phyloP scores from a whole-genome alignment of 2,888 invertebrate species.

The Tribolium freemani region DNA sequence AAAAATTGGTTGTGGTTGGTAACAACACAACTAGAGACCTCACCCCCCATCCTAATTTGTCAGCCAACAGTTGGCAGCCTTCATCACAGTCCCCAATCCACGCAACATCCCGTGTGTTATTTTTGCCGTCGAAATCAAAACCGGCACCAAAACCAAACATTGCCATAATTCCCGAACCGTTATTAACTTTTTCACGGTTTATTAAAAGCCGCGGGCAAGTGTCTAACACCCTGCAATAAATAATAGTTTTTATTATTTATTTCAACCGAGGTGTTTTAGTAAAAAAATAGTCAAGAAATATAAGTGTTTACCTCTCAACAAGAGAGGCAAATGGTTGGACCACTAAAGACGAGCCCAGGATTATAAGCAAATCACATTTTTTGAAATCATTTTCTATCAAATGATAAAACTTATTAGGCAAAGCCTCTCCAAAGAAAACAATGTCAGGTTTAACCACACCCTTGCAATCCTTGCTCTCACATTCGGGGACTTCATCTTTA shows the following conservation, averaged over 20 bases:
- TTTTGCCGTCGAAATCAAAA: slow-evolving; percentile 77
- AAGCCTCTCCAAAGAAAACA: slow-evolving; percentile 94
- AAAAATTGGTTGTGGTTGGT: slow-evolving; percentile 9
- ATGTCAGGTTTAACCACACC: slow-evolving; percentile 95
- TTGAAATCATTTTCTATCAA: slow-evolving; percentile 82
- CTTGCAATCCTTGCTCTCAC: slow-evolving; percentile 70
- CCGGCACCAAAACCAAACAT: slow-evolving; percentile 71
- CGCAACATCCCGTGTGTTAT: slow-evolving; percentile 81
- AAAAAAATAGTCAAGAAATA: too few relatives aligned
- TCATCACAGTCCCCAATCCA: slow-evolving; percentile 88
- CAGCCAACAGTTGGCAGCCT: slow-evolving; percentile 81
- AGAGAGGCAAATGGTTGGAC: slow-evolving; percentile 96
- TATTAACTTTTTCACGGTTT: slow-evolving; percentile 84
- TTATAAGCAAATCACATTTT: slow-evolving; percentile 90
- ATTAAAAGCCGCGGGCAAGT: slow-evolving; percentile 87
- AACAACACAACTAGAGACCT: slow-evolving; percentile 55
- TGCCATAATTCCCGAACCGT: slow-evolving; percentile 62
- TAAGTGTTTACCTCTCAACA: slow-evolving; percentile 75
- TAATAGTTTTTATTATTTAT: background rate
- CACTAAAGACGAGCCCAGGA: slow-evolving; percentile 94
- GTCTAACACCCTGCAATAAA: slow-evolving; percentile 72
- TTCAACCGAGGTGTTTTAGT: too few relatives aligned
- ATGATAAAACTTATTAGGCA: slow-evolving; percentile 84
- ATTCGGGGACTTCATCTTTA: slow-evolving; percentile 81
- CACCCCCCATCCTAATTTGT: slow-evolving; percentile 85